Base-by-base conservation (phyloP, 1,140 invertebrate species). In the Drosophila ficusphila region DNA sequence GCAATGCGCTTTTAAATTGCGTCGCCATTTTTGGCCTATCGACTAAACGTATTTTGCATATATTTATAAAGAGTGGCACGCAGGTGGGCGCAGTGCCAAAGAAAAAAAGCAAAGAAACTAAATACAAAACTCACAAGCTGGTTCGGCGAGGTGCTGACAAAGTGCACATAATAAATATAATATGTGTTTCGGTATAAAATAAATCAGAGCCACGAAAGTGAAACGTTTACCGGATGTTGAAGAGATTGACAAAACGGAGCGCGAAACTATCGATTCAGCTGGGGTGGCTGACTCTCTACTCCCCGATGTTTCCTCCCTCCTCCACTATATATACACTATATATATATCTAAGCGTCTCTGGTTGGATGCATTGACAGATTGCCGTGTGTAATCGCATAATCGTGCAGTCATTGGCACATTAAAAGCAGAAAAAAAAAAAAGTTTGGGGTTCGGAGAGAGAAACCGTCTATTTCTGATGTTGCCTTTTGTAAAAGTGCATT, bases 281-380 rank as follows among this genome's bases (percentile, higher is more conserved):
- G 74, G 76, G 81, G 65, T 86, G 79, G 76, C 51, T 57, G 57
- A 42, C 54, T 72, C 42, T 18, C 53, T 70, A 51, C 38, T 27
- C 44, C 19, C 8, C 23, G n/a, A n/a, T n/a, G 6, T 29, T n/a
- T 18, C 25, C 29, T 4, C 27, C 48, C 47, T 34, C 14, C 25
- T 44, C 12, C 6, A 6, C 25, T 34, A 18, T 49, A 44, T 48
- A 38, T 31, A 12, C 27, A 34, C 31, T 25, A 14, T 56, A 19
- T 36, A 19, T 36, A 34, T 61, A 14, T 60, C 38, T 49, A 23
- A 31, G 54, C 36, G 54, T 81, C 76, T 72, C 60, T 86, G 79
- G 76, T 85, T 85, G 76, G 81, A 68, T 85, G 81, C 79, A 85
- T 86, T 85, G 81, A 86, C 81, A 86, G 81, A 85, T 81, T 85